Percentiles rank a stretch among this genome's conserved stretches.
Evolutionary conservation across 1,140 invertebrate genomes (phyloP).

Genomic region (Cheumatopsyche charites): DNA sequence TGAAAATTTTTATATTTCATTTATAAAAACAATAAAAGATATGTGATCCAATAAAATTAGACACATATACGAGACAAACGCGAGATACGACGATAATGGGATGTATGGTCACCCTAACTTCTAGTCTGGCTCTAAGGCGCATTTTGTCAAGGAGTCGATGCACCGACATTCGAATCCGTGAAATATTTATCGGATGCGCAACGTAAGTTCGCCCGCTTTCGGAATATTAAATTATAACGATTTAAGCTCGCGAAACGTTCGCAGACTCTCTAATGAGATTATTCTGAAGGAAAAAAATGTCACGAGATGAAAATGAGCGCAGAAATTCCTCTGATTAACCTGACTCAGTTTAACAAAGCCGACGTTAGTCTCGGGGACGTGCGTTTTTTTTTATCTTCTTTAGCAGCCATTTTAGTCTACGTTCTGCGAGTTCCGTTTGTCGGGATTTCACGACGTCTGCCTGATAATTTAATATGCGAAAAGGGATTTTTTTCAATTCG

Average conservation of each 20-base stretch:
- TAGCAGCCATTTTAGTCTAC: neutral
- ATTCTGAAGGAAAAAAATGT: neutral
- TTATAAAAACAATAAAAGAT: no score
- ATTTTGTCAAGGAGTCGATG: slow-evolving; percentile 29
- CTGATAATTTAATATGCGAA: slow-evolving; percentile 47
- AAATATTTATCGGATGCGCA: slow-evolving; percentile 41
- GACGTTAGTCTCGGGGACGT: neutral
- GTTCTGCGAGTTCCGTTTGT: neutral
- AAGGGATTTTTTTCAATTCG: slow-evolving; percentile 33
- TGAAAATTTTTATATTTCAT: no score
- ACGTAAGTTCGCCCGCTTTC: neutral
- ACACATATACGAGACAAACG: no score
- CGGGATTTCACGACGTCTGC: neutral
- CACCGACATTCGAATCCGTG: slow-evolving; percentile 21
- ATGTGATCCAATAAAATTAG: no score
- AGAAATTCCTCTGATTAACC: slow-evolving; percentile 12
- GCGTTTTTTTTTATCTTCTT: neutral
- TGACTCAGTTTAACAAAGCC: slow-evolving; percentile 5
- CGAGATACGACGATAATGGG: no score
- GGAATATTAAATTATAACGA: neutral
- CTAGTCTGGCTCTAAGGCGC: no score
- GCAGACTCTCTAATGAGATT: neutral
- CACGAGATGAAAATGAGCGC: neutral
- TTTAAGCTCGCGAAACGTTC: no score
- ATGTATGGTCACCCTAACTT: no score